Evolutionary conservation across 2,113 vertebrate species (phyloP), one percentile per base, ranked within the genome.

Genomic region (Cynopterus brachyotis): DNA sequence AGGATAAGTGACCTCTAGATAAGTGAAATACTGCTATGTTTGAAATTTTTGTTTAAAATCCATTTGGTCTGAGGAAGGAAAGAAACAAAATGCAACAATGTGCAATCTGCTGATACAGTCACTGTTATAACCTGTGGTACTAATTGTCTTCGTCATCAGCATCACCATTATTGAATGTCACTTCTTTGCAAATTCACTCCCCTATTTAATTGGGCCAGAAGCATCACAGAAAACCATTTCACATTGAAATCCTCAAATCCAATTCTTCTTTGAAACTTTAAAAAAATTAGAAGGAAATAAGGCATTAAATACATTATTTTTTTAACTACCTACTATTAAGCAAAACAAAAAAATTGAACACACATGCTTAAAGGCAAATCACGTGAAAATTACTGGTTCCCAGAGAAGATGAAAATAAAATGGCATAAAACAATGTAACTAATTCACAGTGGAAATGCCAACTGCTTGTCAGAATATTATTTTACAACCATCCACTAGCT

Each of bases 111-210:
- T 76, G 94, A 87, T 45, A 91, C 2, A 62, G 50, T 86, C 19
- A 35, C 59, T 32, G 86, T 62, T 62, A 42, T 45, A 80, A 87
- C 59, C 40, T n/a, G 32, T 47, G 50, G 42, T 81, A 35, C 32
- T 95, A 80, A 89, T 42, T 95, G 45, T 87, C 70, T 87, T 81
- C 84, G 66, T 79, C 69, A 78, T 45, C 90, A 95, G 75, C 32
- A 67, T n/a, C 8, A 2, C 37, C n/a, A 55, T 72, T 80, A 78
- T 11, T 78, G 47, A 82, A 94, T 47, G 22, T 64, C 57, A 64
- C 20, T 75, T 87, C 87, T 84, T 73, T 78, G 47, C 84, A 93
- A 76, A 91, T 19, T 95, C 30, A 37, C 22, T 81, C 11, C 42
- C 13, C n/a, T 83, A 7, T 40, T 89, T 75, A 59, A 40, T 70